These are phyloP conservation scores for Eretmocerus hayati DNA, from an alignment of 2,888 invertebrate species.

Conservation along the genomic window DNA sequence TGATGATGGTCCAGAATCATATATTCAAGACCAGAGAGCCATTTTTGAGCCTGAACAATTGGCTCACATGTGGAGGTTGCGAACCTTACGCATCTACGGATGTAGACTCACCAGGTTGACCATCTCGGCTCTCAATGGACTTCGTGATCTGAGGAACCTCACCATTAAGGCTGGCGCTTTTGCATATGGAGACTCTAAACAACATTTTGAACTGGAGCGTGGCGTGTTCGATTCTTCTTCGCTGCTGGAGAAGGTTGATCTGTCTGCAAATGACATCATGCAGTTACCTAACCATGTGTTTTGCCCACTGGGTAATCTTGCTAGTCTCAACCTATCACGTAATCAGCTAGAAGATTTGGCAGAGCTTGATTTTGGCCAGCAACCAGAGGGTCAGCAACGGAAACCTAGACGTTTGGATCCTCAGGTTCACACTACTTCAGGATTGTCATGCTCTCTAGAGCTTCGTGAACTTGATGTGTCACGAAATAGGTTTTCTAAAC, in stretches of 20 bases:
- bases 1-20: slow-evolving; percentile 4
- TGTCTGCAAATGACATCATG: slow-evolving; percentile 86
- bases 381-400: slow-evolving; percentile 37
- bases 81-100: slow-evolving; percentile 74
- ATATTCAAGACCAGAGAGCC: slow-evolving; percentile 20
- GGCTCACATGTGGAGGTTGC: slow-evolving; percentile 70
- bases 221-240: slow-evolving; percentile 71
- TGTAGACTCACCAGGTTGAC: slow-evolving; percentile 83
- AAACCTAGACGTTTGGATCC: slow-evolving; percentile 51
- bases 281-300: slow-evolving; percentile 79
- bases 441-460: slow-evolving; percentile 60
- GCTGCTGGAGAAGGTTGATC: slow-evolving; percentile 75
- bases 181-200: too few species aligned
- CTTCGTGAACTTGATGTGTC: slow-evolving; percentile 78
- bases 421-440: neutral
- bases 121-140: slow-evolving; percentile 69
- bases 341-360: slow-evolving; percentile 83
- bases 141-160: slow-evolving; percentile 75
- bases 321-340: slow-evolving; percentile 75
- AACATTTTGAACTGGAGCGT: slow-evolving; percentile 72
- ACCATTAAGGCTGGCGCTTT: slow-evolving; percentile 81
- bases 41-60: slow-evolving; percentile 51
- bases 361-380: slow-evolving; percentile 76
- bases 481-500: slow-evolving; percentile 73
- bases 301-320: slow-evolving; percentile 72